These are phyloP conservation scores for Corapipo altera DNA, from an alignment of 2,113 vertebrate species.

Conservation along the genomic window DNA sequence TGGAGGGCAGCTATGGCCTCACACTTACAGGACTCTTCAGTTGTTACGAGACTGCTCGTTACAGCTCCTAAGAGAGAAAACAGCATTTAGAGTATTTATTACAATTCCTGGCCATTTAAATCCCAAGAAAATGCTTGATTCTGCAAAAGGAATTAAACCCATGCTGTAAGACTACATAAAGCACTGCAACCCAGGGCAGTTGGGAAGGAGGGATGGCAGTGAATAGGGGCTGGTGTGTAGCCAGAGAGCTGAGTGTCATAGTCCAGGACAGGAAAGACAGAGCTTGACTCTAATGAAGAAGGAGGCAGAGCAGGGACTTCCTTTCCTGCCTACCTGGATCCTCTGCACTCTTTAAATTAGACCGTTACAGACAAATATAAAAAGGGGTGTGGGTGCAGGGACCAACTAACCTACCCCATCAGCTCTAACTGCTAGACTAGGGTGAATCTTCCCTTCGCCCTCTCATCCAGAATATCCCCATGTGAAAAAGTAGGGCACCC, in stretches of 20 bases:
- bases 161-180: not conserved
- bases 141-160: not conserved
- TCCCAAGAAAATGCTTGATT: not conserved
- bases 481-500: not conserved
- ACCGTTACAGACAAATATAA: not conserved
- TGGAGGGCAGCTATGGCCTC: slow-evolving; percentile 87
- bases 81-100: not conserved
- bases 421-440: not conserved
- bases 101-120: not conserved
- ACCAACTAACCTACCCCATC: not conserved
- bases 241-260: not conserved
- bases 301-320: not conserved
- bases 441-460: not conserved
- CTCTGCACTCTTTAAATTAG: not conserved
- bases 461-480: not conserved
- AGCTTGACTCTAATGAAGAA: not conserved
- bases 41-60: slow-evolving; percentile 73
- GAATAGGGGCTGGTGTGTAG: not conserved
- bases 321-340: not conserved
- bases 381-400: not conserved
- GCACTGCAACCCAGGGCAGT: not conserved
- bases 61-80: slow-evolving; percentile 66
- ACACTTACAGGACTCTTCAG: slow-evolving; percentile 86
- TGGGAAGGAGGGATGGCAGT: accelerated
- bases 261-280: not conserved